Percentiles rank a stretch among this genome's conserved stretches.
phyloP scores from a whole-genome alignment of 2,113 vertebrate species.

The Mus pahari region DNA sequence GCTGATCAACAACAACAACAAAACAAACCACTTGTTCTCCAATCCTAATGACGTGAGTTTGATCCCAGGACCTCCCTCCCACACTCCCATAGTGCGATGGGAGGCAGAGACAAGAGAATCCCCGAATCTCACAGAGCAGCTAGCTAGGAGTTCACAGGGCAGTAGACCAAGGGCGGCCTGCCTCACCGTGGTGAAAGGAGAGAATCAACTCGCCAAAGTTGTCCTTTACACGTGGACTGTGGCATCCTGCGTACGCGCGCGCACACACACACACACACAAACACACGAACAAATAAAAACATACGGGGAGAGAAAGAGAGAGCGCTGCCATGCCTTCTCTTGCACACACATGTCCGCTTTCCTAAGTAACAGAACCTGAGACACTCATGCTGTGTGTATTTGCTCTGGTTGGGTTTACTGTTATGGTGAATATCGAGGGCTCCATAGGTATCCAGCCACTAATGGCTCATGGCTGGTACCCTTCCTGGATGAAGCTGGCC shows the following conservation, averaged over 20 bases:
- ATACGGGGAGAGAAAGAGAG: background rate
- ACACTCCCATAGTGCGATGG: background rate
- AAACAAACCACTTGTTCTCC: background rate
- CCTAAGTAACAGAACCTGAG: background rate
- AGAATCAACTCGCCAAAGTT: background rate
- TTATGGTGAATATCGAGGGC: background rate
- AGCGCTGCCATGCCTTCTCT: too few relatives aligned
- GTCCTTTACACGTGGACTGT: background rate
- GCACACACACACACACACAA: background rate
- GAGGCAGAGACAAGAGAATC: background rate
- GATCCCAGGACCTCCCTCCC: background rate
- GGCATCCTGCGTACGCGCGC: background rate
- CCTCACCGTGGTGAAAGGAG: background rate
- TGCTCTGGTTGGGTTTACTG: background rate
- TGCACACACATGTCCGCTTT: background rate
- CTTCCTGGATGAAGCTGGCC: constrained; percentile 19
- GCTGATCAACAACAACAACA: background rate
- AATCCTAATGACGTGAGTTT: background rate
- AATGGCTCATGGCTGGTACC: background rate
- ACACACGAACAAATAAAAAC: background rate
- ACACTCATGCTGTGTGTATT: background rate
- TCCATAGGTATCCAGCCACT: background rate
- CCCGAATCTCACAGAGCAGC: background rate
- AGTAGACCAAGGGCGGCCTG: background rate
- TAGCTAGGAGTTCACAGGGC: background rate